Evolutionary conservation across 2,888 invertebrate species (phyloP).

Genomic region (Neoaliturus tenellus): DNA sequence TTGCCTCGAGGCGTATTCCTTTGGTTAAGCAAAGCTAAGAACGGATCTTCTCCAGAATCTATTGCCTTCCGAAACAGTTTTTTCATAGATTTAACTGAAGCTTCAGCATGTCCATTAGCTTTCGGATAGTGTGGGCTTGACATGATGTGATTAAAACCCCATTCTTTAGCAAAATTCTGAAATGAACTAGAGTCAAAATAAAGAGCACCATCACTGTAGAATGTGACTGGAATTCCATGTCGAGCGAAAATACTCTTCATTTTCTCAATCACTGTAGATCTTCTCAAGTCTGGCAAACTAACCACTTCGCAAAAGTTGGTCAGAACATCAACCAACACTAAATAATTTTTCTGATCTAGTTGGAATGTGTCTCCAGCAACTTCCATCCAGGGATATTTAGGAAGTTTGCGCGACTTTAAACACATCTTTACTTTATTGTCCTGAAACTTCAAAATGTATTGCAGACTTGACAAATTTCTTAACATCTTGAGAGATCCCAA

Average conservation of each 20-base stretch:
- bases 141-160: not conserved
- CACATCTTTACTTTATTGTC: too few relatives aligned
- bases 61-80: too few relatives aligned
- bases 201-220: not conserved
- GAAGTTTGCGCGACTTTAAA: not conserved
- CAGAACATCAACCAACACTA: not conserved
- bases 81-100: not conserved
- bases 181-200: not conserved
- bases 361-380: not conserved
- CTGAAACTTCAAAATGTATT: too few relatives aligned
- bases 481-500: too few relatives aligned
- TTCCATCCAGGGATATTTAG: not conserved
- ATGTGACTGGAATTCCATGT: not conserved
- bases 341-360: not conserved
- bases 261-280: not conserved
- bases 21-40: too few relatives aligned
- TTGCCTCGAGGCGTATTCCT: too few relatives aligned
- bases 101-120: not conserved
- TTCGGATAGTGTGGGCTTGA: conserved; percentile 38
- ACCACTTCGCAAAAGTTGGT: not conserved
- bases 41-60: too few relatives aligned
- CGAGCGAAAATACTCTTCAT: not conserved
- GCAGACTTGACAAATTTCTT: too few relatives aligned
- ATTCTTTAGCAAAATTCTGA: not conserved
- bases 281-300: not conserved